These are phyloP conservation scores for Myrmecophaga tridactyla DNA, from an alignment of 2,113 vertebrate species.

Conservation along the genomic window DNA sequence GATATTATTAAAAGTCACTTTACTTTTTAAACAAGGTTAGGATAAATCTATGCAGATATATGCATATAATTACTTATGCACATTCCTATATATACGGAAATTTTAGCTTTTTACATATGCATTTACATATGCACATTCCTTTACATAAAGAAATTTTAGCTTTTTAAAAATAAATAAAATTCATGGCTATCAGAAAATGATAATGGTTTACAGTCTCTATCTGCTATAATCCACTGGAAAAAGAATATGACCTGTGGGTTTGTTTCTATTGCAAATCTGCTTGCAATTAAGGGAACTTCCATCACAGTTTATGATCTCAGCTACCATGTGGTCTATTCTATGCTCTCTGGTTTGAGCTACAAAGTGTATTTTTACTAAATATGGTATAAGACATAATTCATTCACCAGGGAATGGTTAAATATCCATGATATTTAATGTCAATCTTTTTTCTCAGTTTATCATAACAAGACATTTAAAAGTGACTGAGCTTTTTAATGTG, in stretches of 20 bases:
- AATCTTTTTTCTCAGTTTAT: slow-evolving; percentile 62
- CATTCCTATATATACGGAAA: background rate
- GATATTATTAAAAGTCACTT: background rate
- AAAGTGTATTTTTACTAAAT: background rate
- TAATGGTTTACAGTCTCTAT: background rate
- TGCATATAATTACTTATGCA: background rate
- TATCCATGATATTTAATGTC: slow-evolving; percentile 47
- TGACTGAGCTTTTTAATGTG: slow-evolving; percentile 61
- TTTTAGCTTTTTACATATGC: no score
- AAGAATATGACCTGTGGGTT: background rate
- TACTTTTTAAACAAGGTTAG: background rate
- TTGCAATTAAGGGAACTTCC: background rate
- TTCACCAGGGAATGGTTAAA: background rate
- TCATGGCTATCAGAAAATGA: background rate
- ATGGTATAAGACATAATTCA: background rate
- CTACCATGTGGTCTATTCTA: background rate
- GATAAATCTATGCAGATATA: background rate
- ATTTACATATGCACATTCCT: no score
- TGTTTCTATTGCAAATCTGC: background rate
- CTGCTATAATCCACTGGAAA: background rate
- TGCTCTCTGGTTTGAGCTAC: background rate
- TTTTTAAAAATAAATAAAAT: background rate
- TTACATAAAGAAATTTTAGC: no score
- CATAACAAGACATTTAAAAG: slow-evolving; percentile 70
- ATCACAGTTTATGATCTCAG: slow-evolving; percentile 16